Percentiles rank a stretch among this genome's conserved stretches.
Evolutionary conservation across 2,113 vertebrate species (phyloP).

Genomic region (Raphicerus campestris): DNA sequence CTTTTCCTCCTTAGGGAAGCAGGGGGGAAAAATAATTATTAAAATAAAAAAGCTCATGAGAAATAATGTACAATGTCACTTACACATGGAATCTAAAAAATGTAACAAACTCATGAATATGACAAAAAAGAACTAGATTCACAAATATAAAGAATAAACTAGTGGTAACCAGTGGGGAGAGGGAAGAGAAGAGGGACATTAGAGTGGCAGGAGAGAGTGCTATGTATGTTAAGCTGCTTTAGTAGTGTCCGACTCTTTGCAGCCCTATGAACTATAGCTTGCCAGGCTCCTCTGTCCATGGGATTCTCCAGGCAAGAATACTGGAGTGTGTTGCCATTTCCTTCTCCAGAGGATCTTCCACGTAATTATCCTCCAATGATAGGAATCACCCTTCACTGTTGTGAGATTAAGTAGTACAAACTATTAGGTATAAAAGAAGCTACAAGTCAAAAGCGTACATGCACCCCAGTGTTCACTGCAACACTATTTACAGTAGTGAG

Average conservation of each 20-base stretch:
- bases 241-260: fast-evolving
- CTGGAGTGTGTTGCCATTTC: not conserved
- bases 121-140: not conserved
- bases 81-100: not conserved
- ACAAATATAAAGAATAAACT: not conserved
- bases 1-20: not conserved
- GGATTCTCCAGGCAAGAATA: not conserved
- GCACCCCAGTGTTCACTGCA: not conserved
- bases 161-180: not conserved
- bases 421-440: not conserved
- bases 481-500: not conserved
- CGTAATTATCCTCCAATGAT: not conserved
- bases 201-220: not conserved
- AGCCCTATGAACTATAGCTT: not conserved
- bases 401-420: not conserved
- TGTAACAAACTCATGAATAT: not conserved
- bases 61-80: not conserved
- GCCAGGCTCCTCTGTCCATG: not conserved
- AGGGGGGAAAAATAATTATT: not conserved
- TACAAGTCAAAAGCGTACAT: not conserved
- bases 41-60: not conserved
- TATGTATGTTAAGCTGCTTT: not conserved
- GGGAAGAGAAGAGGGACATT: not conserved
- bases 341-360: not conserved
- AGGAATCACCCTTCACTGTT: not conserved